A percentile compares a stretch with the other conserved stretches of the same genome.
These are phyloP conservation scores for Mimachlamys varia DNA, from an alignment of 2,888 invertebrate genomes.

Conservation along the genomic window DNA sequence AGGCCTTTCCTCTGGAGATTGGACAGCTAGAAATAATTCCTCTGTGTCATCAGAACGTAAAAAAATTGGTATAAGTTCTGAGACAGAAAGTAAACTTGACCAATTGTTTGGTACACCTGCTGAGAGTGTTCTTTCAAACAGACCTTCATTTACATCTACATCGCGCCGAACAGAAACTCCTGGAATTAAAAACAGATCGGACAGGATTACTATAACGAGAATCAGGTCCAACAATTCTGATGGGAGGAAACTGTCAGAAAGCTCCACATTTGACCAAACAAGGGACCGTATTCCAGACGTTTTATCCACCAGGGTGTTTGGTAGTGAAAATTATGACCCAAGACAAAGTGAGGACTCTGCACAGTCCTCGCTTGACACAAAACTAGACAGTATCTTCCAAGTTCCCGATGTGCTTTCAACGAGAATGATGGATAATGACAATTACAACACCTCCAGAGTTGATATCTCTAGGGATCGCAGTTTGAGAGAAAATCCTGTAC, in stretches of 20 bases:
- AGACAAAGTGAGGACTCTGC: neutral
- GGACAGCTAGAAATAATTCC: neutral
- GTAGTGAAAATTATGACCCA: neutral
- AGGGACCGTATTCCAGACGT: neutral
- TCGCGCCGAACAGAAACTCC: neutral
- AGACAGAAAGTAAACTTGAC: neutral
- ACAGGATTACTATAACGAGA: neutral
- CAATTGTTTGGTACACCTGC: neutral
- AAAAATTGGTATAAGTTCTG: neutral
- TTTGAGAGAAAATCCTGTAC: neutral
- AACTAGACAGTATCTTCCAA: neutral
- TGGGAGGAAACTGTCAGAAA: neutral
- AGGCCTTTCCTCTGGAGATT: slow-evolving; percentile 2
- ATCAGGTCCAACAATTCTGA: neutral
- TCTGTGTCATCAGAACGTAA: neutral
- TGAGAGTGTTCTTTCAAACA: neutral
- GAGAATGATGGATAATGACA: neutral
- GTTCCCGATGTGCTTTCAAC: neutral
- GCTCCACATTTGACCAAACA: neutral
- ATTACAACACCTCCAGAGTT: neutral
- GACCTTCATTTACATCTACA: neutral
- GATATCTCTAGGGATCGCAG: neutral
- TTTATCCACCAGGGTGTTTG: neutral
- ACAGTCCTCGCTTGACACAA: neutral
- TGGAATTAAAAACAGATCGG: neutral